Conservation (phyloP, 2,888 invertebrate genomes). For the Patella pellucida region DNA sequence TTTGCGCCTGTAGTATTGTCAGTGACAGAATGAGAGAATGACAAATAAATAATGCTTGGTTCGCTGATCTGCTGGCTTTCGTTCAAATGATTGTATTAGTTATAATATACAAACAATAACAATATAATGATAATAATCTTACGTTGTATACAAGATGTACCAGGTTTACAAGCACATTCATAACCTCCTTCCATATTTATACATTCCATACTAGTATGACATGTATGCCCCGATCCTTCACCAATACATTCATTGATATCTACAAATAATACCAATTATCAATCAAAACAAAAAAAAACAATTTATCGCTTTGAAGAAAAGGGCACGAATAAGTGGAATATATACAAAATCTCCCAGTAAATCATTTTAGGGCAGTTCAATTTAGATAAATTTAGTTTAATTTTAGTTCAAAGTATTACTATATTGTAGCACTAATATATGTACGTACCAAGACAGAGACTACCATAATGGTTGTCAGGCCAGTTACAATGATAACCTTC, state of each 20-base stretch:
- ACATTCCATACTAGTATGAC: constrained; percentile 84
- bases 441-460: constrained; percentile 68
- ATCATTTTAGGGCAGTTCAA: no score
- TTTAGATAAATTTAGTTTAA: no score
- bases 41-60: not conserved
- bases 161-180: constrained; percentile 78
- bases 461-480: constrained; percentile 61
- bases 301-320: not conserved
- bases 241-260: constrained; percentile 86
- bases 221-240: constrained; percentile 80
- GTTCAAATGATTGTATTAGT: no score
- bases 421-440: not conserved
- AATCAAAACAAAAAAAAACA: not conserved
- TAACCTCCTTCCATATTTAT: constrained; percentile 86
- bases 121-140: constrained; percentile 13
- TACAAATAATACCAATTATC: constrained; percentile 62
- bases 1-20: no score
- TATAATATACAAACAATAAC: no score
- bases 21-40: no score
- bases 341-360: no score
- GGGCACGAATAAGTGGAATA: not conserved
- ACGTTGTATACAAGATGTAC: constrained; percentile 39
- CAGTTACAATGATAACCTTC: constrained; percentile 78
- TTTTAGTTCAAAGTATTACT: no score
- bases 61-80: no score